Evolutionary conservation across 1,140 invertebrate species (phyloP), one percentile per base, ranked within the genome.

Genomic region (Bombus huntii): DNA sequence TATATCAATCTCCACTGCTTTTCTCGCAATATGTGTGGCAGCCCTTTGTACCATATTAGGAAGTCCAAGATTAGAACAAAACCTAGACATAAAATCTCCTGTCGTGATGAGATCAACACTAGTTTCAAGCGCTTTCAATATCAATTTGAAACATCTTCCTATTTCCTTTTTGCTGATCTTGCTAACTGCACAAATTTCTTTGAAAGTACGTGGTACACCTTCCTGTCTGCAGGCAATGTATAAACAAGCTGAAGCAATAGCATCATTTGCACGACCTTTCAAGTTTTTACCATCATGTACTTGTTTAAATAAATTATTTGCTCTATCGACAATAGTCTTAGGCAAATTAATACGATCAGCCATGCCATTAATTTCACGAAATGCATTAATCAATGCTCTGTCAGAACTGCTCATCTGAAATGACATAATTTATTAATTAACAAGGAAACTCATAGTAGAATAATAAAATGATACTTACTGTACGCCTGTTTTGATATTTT

Each of bases 161-260:
- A 99, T 99, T 96, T 99, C 99, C 93, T 99, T 99, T 95, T 99
- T 99, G 89, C 99, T 99, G 72, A 99, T 98, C 96, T 99, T 99
- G 92, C 98, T 99, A 47, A 99, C 98, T 15, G 99, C 99, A 96
- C 99, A 99, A 76, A 99, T 99, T 96, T 99, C 99, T 96, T 99
- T 99, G 94, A 99, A 99, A 59, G 99, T 99, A 90, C 99, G 96
- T 0, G 99, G 99, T 0, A 99, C 99, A 22, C 98, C 98, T 95
- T 99, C 99, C 94, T 99, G 99, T 57, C 99, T 96, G 94, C 99
- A 99, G 2, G 99, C 99, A 89, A 99, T 99, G 93, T 99, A 99
- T 13, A 99, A 96, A 95, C 99, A 99, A 0, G 99, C 99, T 0
- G 99, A 99, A 1, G 99, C 98, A 92, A 99, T 99, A 0, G 99